phyloP scores from a whole-genome alignment of 2,113 vertebrate species.

The Platysteira castanea region DNA sequence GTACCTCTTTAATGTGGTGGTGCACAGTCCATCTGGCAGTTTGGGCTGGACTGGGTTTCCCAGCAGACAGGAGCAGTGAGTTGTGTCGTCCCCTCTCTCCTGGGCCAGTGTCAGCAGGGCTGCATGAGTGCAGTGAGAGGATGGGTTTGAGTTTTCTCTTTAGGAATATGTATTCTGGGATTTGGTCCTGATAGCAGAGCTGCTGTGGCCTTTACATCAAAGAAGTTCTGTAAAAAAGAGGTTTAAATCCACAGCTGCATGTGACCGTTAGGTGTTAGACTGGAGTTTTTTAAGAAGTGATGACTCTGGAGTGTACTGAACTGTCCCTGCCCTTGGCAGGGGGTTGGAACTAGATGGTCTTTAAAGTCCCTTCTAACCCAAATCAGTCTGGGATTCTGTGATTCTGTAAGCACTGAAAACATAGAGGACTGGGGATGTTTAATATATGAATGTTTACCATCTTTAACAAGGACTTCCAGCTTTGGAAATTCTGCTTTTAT shows the following conservation, averaged over 20 bases:
- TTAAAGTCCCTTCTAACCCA: not conserved
- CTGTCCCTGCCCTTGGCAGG: not conserved
- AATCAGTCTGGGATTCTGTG: not conserved
- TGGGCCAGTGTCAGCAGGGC: not conserved
- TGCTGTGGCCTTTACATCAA: not conserved
- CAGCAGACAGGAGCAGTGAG: accelerated
- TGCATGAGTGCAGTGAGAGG: not conserved
- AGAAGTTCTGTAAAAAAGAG: not conserved
- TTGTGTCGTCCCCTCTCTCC: not conserved
- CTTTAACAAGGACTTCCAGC: not conserved
- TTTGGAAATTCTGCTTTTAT: not conserved
- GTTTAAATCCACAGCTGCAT: not conserved
- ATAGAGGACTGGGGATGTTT: not conserved
- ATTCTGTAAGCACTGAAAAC: not conserved
- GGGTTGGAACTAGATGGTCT: not conserved
- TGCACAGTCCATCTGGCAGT: not conserved
- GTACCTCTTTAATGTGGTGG: not conserved
- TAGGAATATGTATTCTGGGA: not conserved
- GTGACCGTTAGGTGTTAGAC: not conserved
- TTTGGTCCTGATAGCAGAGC: not conserved
- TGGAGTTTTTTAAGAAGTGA: not conserved
- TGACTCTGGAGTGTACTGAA: not conserved
- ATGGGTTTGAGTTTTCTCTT: not conserved
- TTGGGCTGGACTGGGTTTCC: not conserved
- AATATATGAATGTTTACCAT: too few species aligned